A percentile compares a stretch with the other conserved stretches of the same genome.
These are phyloP conservation scores for Colletes latitarsis DNA, from an alignment of 1,140 invertebrate species.

Conservation along the genomic window DNA sequence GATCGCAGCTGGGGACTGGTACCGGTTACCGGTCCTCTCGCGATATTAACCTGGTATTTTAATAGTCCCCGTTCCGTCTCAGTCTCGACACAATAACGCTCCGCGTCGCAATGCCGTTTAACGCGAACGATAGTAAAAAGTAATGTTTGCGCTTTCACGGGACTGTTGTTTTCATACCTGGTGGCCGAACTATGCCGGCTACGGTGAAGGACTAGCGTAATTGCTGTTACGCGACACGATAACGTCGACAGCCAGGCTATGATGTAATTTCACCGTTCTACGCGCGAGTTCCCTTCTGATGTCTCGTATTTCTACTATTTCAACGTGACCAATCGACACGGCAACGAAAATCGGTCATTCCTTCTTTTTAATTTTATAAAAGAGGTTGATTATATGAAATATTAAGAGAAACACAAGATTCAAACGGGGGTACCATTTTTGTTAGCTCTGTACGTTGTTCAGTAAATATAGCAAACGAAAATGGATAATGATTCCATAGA, in stretches of 20 bases:
- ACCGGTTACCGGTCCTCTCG: slow-evolving; percentile 29
- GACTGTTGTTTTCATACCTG: not conserved
- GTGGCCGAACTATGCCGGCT: slow-evolving; percentile 14
- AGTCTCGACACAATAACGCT: not conserved
- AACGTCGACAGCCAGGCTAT: not conserved
- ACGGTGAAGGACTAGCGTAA: not conserved
- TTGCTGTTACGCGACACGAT: slow-evolving; percentile 20
- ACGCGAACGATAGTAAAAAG: slow-evolving; percentile 49
- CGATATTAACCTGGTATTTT: slow-evolving; percentile 59
- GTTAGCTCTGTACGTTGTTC: too few species aligned
- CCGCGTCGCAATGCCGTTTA: slow-evolving; percentile 22
- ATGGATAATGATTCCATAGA: too few species aligned
- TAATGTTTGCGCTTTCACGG: slow-evolving; percentile 33
- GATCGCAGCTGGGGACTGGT: slow-evolving; percentile 44
- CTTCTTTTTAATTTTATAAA: too few species aligned
- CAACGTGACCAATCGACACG: too few species aligned
- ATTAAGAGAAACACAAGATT: too few species aligned
- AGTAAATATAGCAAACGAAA: too few species aligned
- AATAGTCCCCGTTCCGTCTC: slow-evolving; percentile 35
- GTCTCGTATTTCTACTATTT: too few species aligned
- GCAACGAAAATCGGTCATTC: too few species aligned
- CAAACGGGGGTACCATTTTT: too few species aligned
- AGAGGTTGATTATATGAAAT: too few species aligned
- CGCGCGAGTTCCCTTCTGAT: too few species aligned
- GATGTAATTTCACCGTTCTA: not conserved